Evolutionary conservation across 2,113 vertebrate genomes (phyloP).

Genomic region (Donacobius atricapilla): DNA sequence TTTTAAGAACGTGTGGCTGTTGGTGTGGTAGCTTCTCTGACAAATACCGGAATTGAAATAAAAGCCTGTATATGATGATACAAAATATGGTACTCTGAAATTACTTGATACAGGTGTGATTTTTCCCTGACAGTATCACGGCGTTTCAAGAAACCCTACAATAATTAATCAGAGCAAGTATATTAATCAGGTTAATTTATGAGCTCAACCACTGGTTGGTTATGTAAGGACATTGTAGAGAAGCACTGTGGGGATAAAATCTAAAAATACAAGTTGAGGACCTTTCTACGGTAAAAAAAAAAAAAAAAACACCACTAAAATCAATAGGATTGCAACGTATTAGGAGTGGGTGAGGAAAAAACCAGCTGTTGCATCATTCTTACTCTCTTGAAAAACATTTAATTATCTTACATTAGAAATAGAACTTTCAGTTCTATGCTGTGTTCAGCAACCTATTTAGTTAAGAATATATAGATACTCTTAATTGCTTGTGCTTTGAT

Average conservation of each 20-base stretch:
- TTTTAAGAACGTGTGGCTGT: slow-evolving; percentile 38
- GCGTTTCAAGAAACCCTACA: neutral
- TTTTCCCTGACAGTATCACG: neutral
- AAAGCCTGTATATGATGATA: neutral
- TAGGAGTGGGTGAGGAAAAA: neutral
- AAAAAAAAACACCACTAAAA: neutral
- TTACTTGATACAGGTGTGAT: slow-evolving; percentile 1
- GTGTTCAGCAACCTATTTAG: neutral
- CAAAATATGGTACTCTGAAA: slow-evolving; percentile 12
- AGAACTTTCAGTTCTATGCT: neutral
- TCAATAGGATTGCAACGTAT: neutral
- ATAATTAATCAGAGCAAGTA: neutral
- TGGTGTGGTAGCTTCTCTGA: slow-evolving; percentile 40
- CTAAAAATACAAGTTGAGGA: neutral
- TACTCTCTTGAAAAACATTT: neutral
- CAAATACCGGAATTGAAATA: slow-evolving; percentile 22
- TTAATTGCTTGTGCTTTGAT: neutral
- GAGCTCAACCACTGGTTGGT: neutral
- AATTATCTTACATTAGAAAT: slow-evolving; percentile 2
- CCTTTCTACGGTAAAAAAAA: neutral
- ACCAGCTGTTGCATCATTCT: neutral
- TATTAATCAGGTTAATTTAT: neutral
- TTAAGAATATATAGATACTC: neutral
- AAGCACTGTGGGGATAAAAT: neutral
- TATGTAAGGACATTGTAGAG: neutral